Conservation (phyloP, 2,113 vertebrate genomes). For the Antidorcas marsupialis region DNA sequence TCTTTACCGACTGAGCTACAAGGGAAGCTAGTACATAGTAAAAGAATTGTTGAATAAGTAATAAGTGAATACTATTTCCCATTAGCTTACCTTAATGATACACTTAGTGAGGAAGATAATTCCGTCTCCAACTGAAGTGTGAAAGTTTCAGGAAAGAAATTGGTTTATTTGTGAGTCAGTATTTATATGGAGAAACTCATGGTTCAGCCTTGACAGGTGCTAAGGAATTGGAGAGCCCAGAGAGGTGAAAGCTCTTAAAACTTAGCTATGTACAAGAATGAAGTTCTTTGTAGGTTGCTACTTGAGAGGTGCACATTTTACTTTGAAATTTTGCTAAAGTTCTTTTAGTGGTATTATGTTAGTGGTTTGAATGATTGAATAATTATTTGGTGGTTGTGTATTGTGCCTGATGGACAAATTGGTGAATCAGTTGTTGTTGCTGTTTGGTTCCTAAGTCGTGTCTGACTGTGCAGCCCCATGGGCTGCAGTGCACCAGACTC, state of each 20-base stretch:
- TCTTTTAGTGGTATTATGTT: neutral
- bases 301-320: neutral
- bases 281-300: neutral
- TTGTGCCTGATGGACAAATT: neutral
- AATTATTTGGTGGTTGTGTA: neutral
- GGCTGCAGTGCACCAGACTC: neutral
- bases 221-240: neutral
- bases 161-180: neutral
- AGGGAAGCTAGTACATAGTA: neutral
- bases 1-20: too few species aligned
- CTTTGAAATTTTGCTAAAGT: neutral
- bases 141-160: neutral
- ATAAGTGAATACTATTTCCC: neutral
- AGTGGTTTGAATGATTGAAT: neutral
- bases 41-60: neutral
- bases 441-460: neutral
- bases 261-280: neutral
- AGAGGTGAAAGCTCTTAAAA: neutral
- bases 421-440: neutral
- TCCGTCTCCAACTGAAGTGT: neutral
- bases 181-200: neutral
- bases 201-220: neutral
- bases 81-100: neutral
- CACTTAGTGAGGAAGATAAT: neutral
- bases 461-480: neutral